phyloP scores from a whole-genome alignment of 2,113 vertebrate genomes.

The Syngnathus typhle region DNA sequence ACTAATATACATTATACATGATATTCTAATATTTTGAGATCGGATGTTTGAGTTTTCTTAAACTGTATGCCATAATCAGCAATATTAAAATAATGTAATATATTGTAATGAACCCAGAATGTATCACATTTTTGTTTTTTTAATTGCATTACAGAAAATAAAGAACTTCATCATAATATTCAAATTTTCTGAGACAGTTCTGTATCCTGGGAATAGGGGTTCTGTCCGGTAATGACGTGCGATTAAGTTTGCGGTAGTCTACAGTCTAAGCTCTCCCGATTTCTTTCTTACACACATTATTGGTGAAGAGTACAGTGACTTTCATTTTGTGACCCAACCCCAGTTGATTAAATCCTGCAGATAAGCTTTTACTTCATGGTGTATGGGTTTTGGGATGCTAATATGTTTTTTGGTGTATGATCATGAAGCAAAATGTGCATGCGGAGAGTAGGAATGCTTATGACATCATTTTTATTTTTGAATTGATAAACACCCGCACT shows the following conservation, averaged over 20 bases:
- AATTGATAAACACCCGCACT: too few relatives aligned
- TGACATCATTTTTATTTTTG: slow-evolving; percentile 6
- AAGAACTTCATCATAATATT: too few relatives aligned
- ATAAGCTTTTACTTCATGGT: background rate
- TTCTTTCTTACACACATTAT: slow-evolving; percentile 10
- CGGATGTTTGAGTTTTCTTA: too few relatives aligned
- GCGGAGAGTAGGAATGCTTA: background rate
- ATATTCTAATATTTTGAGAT: too few relatives aligned
- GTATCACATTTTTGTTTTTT: too few relatives aligned
- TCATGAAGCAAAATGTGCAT: slow-evolving; percentile 1
- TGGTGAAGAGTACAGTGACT: slow-evolving; percentile 1
- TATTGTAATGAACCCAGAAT: too few relatives aligned
- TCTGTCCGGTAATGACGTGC: slow-evolving; percentile 4
- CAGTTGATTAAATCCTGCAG: slow-evolving; percentile 1
- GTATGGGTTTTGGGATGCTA: slow-evolving; percentile 2
- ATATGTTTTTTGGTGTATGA: slow-evolving; percentile 1
- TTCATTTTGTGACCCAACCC: background rate
- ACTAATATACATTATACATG: too few relatives aligned
- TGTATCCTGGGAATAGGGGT: slow-evolving; percentile 2
- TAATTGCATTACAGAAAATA: too few relatives aligned
- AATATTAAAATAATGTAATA: too few relatives aligned
- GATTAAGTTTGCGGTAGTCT: background rate
- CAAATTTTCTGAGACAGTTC: too few relatives aligned
- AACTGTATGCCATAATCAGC: too few relatives aligned
- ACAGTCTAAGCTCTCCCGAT: slow-evolving; percentile 8